phyloP scores from a whole-genome alignment of 1,140 invertebrate species.

The Trinorchestia longiramus region DNA sequence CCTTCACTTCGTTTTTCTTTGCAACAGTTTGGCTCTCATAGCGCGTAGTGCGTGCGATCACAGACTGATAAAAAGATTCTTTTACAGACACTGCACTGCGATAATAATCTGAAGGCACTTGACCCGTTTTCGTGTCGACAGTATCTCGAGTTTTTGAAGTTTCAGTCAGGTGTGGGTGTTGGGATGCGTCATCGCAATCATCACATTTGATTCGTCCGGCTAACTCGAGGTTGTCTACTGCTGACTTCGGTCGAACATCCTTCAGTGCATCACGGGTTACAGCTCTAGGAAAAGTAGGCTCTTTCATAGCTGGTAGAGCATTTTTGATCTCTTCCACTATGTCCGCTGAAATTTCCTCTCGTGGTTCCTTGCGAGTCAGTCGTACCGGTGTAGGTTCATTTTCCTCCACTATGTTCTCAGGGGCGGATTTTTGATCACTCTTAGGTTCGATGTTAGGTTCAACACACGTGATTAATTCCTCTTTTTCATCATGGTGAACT shows the following conservation, averaged over 20 bases:
- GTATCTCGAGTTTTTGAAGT: not conserved
- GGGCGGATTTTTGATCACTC: not conserved
- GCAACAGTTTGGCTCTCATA: not conserved
- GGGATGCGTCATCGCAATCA: not conserved
- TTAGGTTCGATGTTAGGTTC: not conserved
- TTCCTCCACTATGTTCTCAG: not conserved
- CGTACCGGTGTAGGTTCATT: not conserved
- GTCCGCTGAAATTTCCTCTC: not conserved
- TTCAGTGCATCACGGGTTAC: not conserved
- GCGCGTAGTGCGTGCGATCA: not conserved
- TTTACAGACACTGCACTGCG: not conserved
- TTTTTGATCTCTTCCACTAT: not conserved
- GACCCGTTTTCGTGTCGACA: not conserved
- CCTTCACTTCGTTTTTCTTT: not conserved
- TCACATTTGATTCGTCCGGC: slow-evolving; percentile 21
- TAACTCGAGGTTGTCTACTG: not conserved
- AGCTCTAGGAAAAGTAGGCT: not conserved
- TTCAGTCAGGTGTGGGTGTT: not conserved
- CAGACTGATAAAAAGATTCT: not conserved
- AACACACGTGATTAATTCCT: not conserved
- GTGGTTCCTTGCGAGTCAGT: not conserved
- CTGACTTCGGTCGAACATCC: not conserved
- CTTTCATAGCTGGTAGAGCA: not conserved
- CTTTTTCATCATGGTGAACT: not conserved
- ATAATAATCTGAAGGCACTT: not conserved